Evolutionary conservation across 2,797 vertebrate species (phyloP), one percentile per base, ranked within the genome.

Genomic region (Lates japonicus): DNA sequence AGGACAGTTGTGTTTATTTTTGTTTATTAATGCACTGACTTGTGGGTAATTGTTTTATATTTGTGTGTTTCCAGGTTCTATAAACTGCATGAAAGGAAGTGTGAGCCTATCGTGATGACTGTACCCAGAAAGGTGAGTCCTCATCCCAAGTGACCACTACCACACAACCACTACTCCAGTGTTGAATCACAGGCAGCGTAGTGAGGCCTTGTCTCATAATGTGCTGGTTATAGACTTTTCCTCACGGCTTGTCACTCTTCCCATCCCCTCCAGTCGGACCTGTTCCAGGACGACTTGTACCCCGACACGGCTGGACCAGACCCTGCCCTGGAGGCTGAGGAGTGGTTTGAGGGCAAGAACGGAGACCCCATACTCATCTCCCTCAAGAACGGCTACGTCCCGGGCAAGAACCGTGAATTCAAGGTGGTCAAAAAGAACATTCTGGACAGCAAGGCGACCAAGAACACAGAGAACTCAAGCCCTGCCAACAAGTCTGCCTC

Each of bases 21-120:
- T 73, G 19, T 73, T 41, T 19, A 0, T 14, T 64, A n/a, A 39
- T 44, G 2, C 4, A 42, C 29, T 77, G 48, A 41, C 76, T 41
- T 74, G 6, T 65, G 19, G 25, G 29, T 85, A 74, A 85, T 41
- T 49, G n/a, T 8, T 62, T 59, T 80, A 1, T 52, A 31, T 89
- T 62, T 91, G 42, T 91, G 17, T 90, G 35, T 78, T 81, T 10
- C 58, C 84, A 99, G 98, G 92, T 99, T 99, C 95, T 99, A 95
- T 93, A 99, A 99, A 93, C 96, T 99, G 42, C 98, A 98, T 0
- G 98, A 99, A 94, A 96, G 97, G 88, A 99, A 99, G 86, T 99
- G 98, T 81, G 98, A 99, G 87, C 98, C 98, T 54, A 97, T 99
- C 74, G 97, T 99, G 93, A 99, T 99, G 98, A 99, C 98, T 1